phyloP scores from a whole-genome alignment of 1,140 invertebrate genomes.

The Drosophila pseudoananassae region DNA sequence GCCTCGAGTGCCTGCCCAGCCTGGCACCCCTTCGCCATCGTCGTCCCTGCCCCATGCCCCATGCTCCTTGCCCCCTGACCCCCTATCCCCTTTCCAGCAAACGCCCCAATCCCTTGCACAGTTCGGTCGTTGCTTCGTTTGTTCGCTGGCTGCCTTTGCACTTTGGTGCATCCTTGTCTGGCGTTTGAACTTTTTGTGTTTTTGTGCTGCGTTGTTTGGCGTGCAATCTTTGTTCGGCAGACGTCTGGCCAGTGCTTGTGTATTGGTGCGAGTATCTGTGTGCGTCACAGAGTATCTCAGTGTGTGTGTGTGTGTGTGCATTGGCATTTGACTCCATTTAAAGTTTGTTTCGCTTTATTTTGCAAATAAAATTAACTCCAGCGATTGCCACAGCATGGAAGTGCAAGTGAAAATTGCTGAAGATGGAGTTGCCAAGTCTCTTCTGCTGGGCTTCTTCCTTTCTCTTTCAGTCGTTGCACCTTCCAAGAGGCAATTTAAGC shows the following conservation, averaged over 20 bases:
- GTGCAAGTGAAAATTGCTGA: slow-evolving; percentile 73
- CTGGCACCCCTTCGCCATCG: neutral
- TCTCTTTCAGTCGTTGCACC: slow-evolving; percentile 15
- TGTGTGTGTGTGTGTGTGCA: slow-evolving; percentile 49
- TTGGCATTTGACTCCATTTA: slow-evolving; percentile 82
- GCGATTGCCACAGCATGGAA: slow-evolving; percentile 52
- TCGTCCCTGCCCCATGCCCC: neutral
- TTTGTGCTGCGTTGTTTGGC: slow-evolving; percentile 57
- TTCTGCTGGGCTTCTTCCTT: neutral
- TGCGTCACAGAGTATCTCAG: slow-evolving; percentile 2
- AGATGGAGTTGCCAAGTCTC: slow-evolving; percentile 65
- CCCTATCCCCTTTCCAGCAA: neutral
- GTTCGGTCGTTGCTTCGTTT: slow-evolving; percentile 45
- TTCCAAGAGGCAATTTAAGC: slow-evolving; percentile 10
- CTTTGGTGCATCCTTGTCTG: slow-evolving; percentile 82
- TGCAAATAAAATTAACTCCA: slow-evolving; percentile 82
- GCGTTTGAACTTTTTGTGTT: slow-evolving; percentile 82
- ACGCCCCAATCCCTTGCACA: neutral
- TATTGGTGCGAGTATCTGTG: slow-evolving; percentile 10
- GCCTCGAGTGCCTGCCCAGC: slow-evolving; percentile 56
- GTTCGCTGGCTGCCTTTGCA: slow-evolving; percentile 78
- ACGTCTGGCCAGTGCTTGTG: slow-evolving; percentile 58
- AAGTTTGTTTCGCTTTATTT: slow-evolving; percentile 82
- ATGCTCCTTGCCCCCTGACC: neutral
- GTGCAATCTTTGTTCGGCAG: slow-evolving; percentile 81